Evolutionary conservation across 2,888 invertebrate genomes (phyloP), one percentile per base, ranked within the genome.

Genomic region (Noctua comes): DNA sequence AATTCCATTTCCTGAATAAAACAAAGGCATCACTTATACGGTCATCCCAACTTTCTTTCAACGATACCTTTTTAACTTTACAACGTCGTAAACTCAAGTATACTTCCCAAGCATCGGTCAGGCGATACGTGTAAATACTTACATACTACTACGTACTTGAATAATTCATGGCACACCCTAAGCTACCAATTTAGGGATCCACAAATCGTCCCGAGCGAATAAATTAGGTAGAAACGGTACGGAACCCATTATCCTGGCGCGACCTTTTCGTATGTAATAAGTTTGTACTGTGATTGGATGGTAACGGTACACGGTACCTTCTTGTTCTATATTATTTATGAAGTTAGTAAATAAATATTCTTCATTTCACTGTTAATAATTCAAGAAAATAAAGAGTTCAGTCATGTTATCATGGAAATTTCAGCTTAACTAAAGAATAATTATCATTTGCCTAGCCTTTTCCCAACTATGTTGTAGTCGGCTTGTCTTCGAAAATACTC

Each of bases 181-280:
- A 84, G 76, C 82, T 83, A 82, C 79, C 80, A 88, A 85, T 85
- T 88, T 85, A 82, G 82, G 79, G 74, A 57, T 79, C 83, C 85
- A 83, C 85, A 86, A 85, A 84, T 82, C 80, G 85, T 86, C 73
- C 72, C 73, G 66, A 59, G 68, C 80, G 82, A 82, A 83, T 88
- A 88, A 80, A 86, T 88, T 86, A 78, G 68, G n/a, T 72, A 27
- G 71, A 64, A 79, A 80, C 76, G 76, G 76, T 78, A 84, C 76
- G 65, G 76, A 80, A 88, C 79, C 87, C 81, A 84, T 88, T 88
- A 88, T 84, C 66, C 79, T 73, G 46, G 70, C 51, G 46, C 51
- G 76, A 83, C 79, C 88, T 83, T 82, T 77, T 76, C 76, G 65
- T 76, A 62, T 27, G 76, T 85, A 85, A 80, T 80, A 86, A 80